These are phyloP conservation scores for Champsocephalus esox DNA, from an alignment of 2,797 vertebrate genomes.

Conservation along the genomic window DNA sequence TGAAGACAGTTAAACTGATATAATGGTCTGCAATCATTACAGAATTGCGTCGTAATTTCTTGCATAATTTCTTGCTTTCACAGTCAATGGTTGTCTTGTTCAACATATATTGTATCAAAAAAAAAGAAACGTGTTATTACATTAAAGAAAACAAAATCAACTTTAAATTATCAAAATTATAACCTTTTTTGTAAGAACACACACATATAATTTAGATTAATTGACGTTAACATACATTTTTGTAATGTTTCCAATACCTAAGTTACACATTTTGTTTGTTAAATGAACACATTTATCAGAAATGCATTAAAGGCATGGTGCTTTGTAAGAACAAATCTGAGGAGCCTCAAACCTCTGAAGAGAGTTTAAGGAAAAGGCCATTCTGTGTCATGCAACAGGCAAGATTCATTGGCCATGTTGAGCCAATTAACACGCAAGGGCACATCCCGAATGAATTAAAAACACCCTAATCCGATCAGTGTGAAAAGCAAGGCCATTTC, in stretches of 20 bases:
- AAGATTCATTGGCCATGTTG: constrained; percentile 84
- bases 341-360: constrained; percentile 38
- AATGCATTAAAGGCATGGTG: neutral
- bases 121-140: neutral
- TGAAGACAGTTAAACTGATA: neutral
- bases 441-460: constrained; percentile 89
- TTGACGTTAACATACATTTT: constrained; percentile 23
- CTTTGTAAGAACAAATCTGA: constrained; percentile 21
- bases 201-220: constrained; percentile 13
- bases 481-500: constrained; percentile 86
- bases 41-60: neutral
- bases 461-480: constrained; percentile 87
- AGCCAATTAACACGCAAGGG: constrained; percentile 88
- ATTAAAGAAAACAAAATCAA: neutral
- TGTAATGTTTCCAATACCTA: neutral
- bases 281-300: constrained; percentile 24
- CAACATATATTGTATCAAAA: neutral
- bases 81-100: neutral
- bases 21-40: neutral
- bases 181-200: neutral
- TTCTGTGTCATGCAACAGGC: constrained; percentile 74
- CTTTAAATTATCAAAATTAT: neutral
- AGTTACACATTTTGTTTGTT: constrained; percentile 18
- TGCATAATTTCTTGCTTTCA: neutral
- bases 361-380: constrained; percentile 58